Percentiles rank a stretch among this genome's conserved stretches.
Evolutionary conservation across 2,113 vertebrate species (phyloP).

Genomic region (Cinclus cinclus): DNA sequence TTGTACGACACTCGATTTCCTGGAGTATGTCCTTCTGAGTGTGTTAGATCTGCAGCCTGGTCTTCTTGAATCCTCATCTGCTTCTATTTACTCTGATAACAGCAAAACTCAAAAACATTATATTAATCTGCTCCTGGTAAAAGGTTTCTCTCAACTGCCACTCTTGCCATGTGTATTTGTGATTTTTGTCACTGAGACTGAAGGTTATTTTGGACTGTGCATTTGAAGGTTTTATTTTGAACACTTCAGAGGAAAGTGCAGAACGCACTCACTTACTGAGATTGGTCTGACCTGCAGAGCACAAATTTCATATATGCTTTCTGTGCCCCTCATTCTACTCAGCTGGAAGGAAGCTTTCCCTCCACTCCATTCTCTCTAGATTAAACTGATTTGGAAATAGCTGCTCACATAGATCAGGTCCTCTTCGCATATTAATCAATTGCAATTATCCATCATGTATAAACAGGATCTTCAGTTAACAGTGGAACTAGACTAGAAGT

Average conservation of each 20-base stretch:
- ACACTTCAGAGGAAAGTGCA: background rate
- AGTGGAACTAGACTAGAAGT: background rate
- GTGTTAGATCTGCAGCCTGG: background rate
- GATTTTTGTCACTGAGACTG: background rate
- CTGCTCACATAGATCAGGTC: background rate
- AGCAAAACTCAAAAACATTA: background rate
- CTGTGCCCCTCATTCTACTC: background rate
- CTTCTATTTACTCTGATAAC: slow-evolving; percentile 3
- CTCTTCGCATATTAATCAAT: background rate
- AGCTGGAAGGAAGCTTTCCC: background rate
- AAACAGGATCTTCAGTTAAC: background rate
- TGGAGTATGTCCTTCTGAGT: background rate
- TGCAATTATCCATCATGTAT: background rate
- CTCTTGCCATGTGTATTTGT: background rate
- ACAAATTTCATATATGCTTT: background rate
- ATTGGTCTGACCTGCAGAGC: background rate
- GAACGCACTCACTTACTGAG: background rate
- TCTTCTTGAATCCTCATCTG: background rate
- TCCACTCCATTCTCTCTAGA: background rate
- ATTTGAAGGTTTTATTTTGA: background rate
- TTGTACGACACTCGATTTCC: background rate
- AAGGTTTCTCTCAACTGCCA: background rate
- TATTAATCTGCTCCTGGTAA: background rate
- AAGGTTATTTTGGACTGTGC: background rate
- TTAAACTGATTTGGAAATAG: background rate